A percentile compares a stretch with the other conserved stretches of the same genome.
Evolutionary conservation across 2,888 invertebrate species (phyloP).

Genomic region (Heteropelma amictum): DNA sequence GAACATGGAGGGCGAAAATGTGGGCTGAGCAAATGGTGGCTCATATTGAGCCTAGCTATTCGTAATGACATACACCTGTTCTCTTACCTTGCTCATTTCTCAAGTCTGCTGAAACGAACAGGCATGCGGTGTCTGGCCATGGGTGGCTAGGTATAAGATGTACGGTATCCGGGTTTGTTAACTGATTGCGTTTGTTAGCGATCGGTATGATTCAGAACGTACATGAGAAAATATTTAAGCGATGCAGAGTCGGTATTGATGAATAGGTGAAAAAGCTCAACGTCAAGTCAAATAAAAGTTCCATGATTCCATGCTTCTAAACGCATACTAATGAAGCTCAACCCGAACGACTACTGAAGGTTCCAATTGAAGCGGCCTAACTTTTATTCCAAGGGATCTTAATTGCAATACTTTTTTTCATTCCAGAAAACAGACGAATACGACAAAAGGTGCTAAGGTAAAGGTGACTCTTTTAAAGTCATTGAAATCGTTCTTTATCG

Average conservation of each 20-base stretch:
- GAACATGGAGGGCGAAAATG: constrained; percentile 30
- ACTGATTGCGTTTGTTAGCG: no score
- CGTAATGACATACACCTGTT: constrained; percentile 65
- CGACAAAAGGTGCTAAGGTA: background rate
- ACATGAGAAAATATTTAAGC: no score
- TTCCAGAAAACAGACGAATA: background rate
- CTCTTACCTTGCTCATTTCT: constrained; percentile 60
- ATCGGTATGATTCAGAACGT: no score
- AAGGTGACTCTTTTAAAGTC: background rate
- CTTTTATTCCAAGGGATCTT: constrained; percentile 17
- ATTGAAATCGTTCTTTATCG: constrained; percentile 15
- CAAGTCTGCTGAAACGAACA: constrained; percentile 61
- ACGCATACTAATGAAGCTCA: no score
- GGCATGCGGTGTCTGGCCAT: constrained; percentile 41
- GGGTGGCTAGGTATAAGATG: constrained; percentile 35
- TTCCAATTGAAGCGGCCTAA: no score
- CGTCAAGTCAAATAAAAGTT: no score
- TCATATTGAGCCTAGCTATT: constrained; percentile 65
- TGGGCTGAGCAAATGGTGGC: constrained; percentile 34
- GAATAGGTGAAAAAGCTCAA: no score
- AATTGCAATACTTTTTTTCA: constrained; percentile 21
- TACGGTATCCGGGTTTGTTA: no score
- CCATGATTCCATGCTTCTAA: no score
- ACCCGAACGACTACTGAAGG: no score
- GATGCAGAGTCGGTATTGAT: no score